phyloP scores from a whole-genome alignment of 2,797 vertebrate species.

The Zenarchopterus dispar region DNA sequence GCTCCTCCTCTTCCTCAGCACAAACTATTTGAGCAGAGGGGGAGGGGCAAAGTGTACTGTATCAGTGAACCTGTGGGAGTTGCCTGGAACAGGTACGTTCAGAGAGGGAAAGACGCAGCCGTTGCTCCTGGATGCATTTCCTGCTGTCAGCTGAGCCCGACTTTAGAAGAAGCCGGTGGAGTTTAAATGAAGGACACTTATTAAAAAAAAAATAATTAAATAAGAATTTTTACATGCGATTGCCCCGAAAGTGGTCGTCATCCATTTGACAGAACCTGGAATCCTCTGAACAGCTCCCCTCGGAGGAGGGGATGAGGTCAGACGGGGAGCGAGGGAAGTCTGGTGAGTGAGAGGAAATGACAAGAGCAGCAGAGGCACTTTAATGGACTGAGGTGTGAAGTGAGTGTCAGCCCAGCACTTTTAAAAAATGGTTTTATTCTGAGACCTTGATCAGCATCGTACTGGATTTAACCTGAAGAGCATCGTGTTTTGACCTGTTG shows the following conservation, averaged over 20 bases:
- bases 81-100: constrained; percentile 70
- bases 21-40: constrained; percentile 45
- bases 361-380: constrained; percentile 17
- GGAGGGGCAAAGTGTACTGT: constrained; percentile 57
- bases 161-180: background rate
- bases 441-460: constrained; percentile 2
- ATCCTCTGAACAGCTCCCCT: constrained; percentile 53
- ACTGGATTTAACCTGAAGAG: constrained; percentile 11
- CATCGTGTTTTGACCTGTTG: constrained; percentile 18
- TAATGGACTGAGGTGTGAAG: background rate
- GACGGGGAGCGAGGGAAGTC: constrained; percentile 79
- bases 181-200: constrained; percentile 12
- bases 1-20: constrained; percentile 54
- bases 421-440: constrained; percentile 2
- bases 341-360: constrained; percentile 72
- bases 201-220: background rate
- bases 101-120: constrained; percentile 31
- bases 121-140: constrained; percentile 51
- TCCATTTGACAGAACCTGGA: constrained; percentile 71
- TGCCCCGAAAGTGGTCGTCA: constrained; percentile 28
- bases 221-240: background rate
- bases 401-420: constrained; percentile 14
- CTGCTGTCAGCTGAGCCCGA: constrained; percentile 44
- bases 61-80: constrained; percentile 65
- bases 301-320: constrained; percentile 72